Base-by-base conservation (phyloP, 2,888 invertebrate genomes). In the Hirtodrosophila confusa region DNA sequence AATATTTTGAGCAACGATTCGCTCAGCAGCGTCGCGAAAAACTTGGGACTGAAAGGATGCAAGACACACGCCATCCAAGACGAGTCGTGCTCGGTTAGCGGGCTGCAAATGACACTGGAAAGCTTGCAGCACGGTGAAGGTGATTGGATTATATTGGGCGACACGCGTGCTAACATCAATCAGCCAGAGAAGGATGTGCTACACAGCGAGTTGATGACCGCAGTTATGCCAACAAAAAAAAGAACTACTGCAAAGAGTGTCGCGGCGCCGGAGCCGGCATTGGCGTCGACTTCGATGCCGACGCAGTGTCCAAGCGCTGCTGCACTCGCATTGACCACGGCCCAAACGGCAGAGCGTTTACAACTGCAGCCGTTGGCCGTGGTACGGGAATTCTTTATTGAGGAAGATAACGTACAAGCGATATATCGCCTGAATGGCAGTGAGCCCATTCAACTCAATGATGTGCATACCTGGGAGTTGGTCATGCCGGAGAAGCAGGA, bases 171-270 rank as follows among this genome's bases (percentile, higher is more conserved):
- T 4, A 60, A 66, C n/a, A 29, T 68, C 1, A 33, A 58, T 0
- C 98, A 93, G 97, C 97, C 60, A 97, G 98, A 98, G 97, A 97
- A n/a, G 97, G 98, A 31, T 93, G 95, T 24, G 97, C 97, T 91
- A 8, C 60, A 64, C 8, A 75, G 69, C 17, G 86, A 82, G 3
- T 10, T 80, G 27, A 56, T 79, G 48, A 41, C 58, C 0, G 3
- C 29, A 1, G 5, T 23, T 2, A 6, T 12, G 0, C 36, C 9
- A 3, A 8, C 4, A 7, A 29, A 2, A 8, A 35, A 7, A 5
- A 2, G 9, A 0, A 8, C n/a, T 4, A 6, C 10, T 8, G 9
- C 11, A 6, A 3, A 6, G 6, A 7, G 10, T 1, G 11, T 10
- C 0, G 10, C 8, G 10, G 8, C 27, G 9, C 0, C 0, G 4